Conservation (phyloP, 1,140 invertebrate species). For the Bombus soroeensis region DNA sequence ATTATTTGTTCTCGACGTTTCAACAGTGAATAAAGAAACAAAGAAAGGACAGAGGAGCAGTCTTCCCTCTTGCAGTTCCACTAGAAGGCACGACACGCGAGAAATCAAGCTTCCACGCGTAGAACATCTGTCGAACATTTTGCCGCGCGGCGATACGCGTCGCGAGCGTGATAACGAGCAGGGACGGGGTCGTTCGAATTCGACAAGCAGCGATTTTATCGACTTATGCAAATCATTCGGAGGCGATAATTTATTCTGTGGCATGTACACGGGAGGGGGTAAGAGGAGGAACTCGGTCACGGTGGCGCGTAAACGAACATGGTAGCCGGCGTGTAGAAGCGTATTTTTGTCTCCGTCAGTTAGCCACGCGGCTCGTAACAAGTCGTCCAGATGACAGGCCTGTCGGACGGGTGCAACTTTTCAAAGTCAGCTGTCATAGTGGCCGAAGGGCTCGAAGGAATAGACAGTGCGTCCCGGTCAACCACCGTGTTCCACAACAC, state of each 20-base stretch:
- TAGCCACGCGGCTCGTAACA: constrained; percentile 60
- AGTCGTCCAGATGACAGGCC: constrained; percentile 70
- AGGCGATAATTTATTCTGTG: constrained; percentile 34
- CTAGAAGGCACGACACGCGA: background rate
- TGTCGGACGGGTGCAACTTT: constrained; percentile 76
- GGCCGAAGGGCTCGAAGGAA: constrained; percentile 59
- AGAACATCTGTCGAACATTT: constrained; percentile 48
- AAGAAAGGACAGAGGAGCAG: no score
- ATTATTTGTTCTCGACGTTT: background rate
- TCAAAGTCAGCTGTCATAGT: constrained; percentile 73
- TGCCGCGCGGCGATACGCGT: constrained; percentile 10
- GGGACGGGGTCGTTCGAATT: constrained; percentile 22
- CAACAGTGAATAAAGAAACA: background rate
- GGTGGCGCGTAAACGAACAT: constrained; percentile 64
- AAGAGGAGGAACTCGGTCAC: constrained; percentile 57
- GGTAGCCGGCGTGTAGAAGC: constrained; percentile 61
- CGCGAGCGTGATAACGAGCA: constrained; percentile 22
- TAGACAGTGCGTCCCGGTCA: constrained; percentile 44
- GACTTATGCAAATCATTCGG: constrained; percentile 58
- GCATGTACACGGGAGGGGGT: background rate
- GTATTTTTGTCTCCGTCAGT: constrained; percentile 69
- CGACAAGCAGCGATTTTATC: constrained; percentile 64
- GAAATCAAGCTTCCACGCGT: constrained; percentile 21
- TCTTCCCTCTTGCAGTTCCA: background rate
- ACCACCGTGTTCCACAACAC: constrained; percentile 53